A percentile compares a stretch with the other conserved stretches of the same genome.
Conservation (phyloP, 2,888 invertebrate species). For the Timandra comae region DNA sequence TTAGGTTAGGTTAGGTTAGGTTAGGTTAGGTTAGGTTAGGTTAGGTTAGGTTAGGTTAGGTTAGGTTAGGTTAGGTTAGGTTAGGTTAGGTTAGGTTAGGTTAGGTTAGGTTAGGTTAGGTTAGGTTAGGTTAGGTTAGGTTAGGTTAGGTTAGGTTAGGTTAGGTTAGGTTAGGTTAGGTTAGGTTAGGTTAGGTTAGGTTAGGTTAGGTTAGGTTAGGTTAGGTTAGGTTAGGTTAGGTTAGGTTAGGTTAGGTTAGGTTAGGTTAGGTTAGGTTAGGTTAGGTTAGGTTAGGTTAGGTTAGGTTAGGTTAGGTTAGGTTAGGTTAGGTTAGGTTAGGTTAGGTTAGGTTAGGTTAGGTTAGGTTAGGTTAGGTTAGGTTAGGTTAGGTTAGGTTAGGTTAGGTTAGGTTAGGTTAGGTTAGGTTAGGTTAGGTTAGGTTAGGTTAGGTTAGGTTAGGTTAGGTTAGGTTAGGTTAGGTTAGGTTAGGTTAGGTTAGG, state of each 20-base stretch:
- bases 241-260: not conserved
- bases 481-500: not conserved
- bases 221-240: not conserved
- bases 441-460: not conserved
- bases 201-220: not conserved
- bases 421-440: not conserved
- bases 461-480: not conserved
- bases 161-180: not conserved
- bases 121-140: not conserved
- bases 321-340: not conserved
- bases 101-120: not conserved
- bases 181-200: not conserved
- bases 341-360: not conserved
- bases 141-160: not conserved
- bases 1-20: not conserved
- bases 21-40: not conserved
- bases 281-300: not conserved
- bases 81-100: not conserved
- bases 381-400: not conserved
- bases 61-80: not conserved
- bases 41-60: not conserved
- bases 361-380: not conserved
- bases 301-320: not conserved
- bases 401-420: not conserved
- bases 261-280: not conserved